Base-by-base conservation (phyloP, 2,113 vertebrate genomes). In the Chaenocephalus aceratus region DNA sequence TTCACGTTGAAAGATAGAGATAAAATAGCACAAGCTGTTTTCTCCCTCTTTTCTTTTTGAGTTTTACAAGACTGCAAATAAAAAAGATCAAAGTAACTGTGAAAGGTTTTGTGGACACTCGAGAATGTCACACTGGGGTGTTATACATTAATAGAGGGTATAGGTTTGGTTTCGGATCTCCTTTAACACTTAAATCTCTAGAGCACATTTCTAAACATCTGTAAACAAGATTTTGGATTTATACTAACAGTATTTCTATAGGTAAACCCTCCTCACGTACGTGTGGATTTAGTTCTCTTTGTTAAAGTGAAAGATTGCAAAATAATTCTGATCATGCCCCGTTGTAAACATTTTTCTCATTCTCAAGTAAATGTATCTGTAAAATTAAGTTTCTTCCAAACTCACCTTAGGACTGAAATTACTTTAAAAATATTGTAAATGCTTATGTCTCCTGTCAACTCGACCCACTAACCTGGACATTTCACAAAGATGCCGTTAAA, bases 121-220 rank as follows among this genome's bases (percentile, higher is more conserved):
- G 82, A 91, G 92, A 95, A 93, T 93, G 90, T 94, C 91, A 74
- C 93, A 93, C 88, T 85, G 78, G 84, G 91, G 92, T 93, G 91
- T 84, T 88, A 93, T 86, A 89, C 87, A 90, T 91, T 88, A 87
- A 80, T 75, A 82, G 79, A 87, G 69, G 87, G 71, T 79, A 78
- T 62, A 77, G 77, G 88, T 91, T 91, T 91, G 87, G 86, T 91
- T 91, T 92, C 92, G 86, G 89, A 91, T 91, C 83, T 90, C 77
- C 65, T 84, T 41, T 77, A 77, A 84, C 75, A 76, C 90, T 82
- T 48, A 77, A 77, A 77, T 91, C 72, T 91, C 77, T 85, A 83
- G 53, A 91, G 85, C 86, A 85, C 72, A 83, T 83, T 80, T 83
- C 76, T 84, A 72, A 83, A 91, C 64, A 86, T 79, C 83, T 90